Evolutionary conservation across 2,888 invertebrate species (phyloP).

Genomic region (Neocrepidodera transversa): DNA sequence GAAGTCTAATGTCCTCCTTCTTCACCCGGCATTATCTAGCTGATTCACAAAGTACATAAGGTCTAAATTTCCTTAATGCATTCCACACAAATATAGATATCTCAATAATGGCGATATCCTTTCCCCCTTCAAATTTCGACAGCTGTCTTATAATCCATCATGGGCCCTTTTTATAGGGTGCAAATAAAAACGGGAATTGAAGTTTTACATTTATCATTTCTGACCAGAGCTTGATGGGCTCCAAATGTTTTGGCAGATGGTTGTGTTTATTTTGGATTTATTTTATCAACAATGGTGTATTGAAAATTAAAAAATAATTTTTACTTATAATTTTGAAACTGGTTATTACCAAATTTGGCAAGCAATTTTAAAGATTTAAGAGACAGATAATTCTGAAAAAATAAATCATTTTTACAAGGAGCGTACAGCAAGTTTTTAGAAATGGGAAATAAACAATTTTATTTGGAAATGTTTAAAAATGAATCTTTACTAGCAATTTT

Average conservation of each 20-base stretch:
- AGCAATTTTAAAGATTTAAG: no score
- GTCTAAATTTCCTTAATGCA: slow-evolving; percentile 19
- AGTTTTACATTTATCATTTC: slow-evolving; percentile 34
- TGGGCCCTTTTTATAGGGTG: slow-evolving; percentile 40
- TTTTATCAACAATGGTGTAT: no score
- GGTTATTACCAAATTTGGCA: no score
- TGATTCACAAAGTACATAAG: slow-evolving; percentile 10
- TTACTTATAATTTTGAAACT: no score
- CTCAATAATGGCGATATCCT: slow-evolving; percentile 45
- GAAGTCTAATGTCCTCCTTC: not conserved
- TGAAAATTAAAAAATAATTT: no score
- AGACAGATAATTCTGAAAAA: no score
- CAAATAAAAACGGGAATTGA: slow-evolving; percentile 34
- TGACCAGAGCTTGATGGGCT: slow-evolving; percentile 7
- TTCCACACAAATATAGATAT: slow-evolving; percentile 43
- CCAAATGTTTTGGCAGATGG: slow-evolving; percentile 27
- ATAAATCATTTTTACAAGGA: no score
- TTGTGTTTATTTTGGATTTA: no score
- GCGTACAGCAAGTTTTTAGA: no score
- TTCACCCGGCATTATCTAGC: slow-evolving; percentile 3
- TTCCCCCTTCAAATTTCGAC: slow-evolving; percentile 43
- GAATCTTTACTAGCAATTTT: no score
- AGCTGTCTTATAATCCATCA: slow-evolving; percentile 48
- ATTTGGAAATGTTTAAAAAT: no score
- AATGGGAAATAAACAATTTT: no score